A percentile compares a stretch with the other conserved stretches of the same genome.
Evolutionary conservation across 2,113 vertebrate genomes (phyloP).

Genomic region (Alouatta palliata): DNA sequence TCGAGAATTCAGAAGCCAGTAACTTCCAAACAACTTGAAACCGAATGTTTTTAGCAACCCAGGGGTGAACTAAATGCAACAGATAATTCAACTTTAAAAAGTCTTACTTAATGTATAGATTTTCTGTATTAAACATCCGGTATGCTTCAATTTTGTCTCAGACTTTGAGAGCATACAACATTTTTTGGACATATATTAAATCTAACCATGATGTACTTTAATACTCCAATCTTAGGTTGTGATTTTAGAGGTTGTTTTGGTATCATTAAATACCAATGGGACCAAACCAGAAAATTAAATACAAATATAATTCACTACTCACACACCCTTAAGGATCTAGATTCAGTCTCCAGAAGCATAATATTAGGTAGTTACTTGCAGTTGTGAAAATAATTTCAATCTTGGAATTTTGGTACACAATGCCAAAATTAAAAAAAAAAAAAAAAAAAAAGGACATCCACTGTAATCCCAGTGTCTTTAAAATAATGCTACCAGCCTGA

Average conservation of each 20-base stretch:
- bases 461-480: conserved; percentile 61
- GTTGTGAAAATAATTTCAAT: conserved; percentile 82
- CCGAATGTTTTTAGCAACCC: background rate
- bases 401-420: conserved; percentile 77
- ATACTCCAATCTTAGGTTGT: conserved; percentile 25
- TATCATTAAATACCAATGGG: conserved; percentile 65
- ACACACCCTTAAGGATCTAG: conserved; percentile 75
- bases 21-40: conserved; percentile 53
- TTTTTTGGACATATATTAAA: background rate
- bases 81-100: conserved; percentile 30
- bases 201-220: conserved; percentile 1
- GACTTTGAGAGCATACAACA: background rate
- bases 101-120: conserved; percentile 7
- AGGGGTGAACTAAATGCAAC: conserved; percentile 12
- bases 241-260: conserved; percentile 59
- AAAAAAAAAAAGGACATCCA: conserved; percentile 71
- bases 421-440: conserved; percentile 66
- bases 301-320: conserved; percentile 28
- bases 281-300: conserved; percentile 74
- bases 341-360: conserved; percentile 79
- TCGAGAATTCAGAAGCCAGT: conserved; percentile 16
- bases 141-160: background rate
- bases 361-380: conserved; percentile 79
- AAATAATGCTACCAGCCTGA: conserved; percentile 58
- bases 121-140: conserved; percentile 2